A percentile compares a stretch with the other conserved stretches of the same genome.
Evolutionary conservation across 2,113 vertebrate species (phyloP).

Genomic region (Heptranchias perlo): DNA sequence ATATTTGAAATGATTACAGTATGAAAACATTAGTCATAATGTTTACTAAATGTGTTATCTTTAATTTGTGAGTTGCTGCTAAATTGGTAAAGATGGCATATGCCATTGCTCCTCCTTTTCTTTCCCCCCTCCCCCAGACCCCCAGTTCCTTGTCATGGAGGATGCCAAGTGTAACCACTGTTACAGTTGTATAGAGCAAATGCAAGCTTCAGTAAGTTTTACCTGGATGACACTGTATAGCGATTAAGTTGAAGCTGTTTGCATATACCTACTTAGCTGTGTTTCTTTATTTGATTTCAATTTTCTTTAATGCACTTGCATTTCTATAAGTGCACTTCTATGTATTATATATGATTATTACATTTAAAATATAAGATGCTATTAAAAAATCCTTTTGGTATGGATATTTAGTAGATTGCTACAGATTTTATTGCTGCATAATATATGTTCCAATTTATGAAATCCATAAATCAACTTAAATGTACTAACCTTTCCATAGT

Average conservation of each 20-base stretch:
- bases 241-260: background rate
- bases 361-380: background rate
- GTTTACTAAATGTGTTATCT: background rate
- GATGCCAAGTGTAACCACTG: background rate
- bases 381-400: background rate
- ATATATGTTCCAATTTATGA: background rate
- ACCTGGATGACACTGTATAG: background rate
- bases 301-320: background rate
- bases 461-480: background rate
- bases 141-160: background rate
- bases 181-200: background rate
- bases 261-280: background rate
- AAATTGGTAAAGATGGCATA: background rate
- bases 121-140: no score
- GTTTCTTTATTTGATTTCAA: background rate
- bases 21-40: background rate
- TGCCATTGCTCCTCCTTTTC: background rate
- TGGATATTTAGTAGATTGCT: background rate
- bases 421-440: background rate
- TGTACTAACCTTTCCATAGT: background rate
- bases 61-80: background rate
- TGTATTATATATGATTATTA: background rate
- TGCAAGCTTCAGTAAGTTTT: background rate
- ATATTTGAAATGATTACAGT: background rate
- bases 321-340: background rate